These are phyloP conservation scores for Diplosoma virens DNA, from an alignment of 23 tunicate species.

Conservation along the genomic window DNA sequence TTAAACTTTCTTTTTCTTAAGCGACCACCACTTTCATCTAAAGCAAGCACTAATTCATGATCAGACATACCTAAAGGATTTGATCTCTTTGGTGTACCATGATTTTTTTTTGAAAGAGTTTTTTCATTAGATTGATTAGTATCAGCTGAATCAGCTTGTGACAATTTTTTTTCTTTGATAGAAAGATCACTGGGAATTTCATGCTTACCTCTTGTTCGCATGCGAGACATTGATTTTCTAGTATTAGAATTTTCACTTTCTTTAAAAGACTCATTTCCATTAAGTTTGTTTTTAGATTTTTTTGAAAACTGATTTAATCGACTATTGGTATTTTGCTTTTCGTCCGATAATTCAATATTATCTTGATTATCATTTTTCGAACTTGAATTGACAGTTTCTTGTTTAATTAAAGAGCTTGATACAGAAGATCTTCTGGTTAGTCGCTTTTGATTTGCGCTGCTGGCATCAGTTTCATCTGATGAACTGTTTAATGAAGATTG, in stretches of 20 bases:
- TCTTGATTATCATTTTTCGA: neutral
- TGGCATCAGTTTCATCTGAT: constrained; percentile 12
- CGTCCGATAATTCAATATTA: neutral
- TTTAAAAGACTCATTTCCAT: too few species aligned
- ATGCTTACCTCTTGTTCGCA: constrained; percentile 10
- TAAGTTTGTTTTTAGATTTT: neutral
- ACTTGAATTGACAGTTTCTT: neutral
- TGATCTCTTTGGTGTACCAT: constrained; percentile 34
- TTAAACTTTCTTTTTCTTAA: constrained; percentile 55
- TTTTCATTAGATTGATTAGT: neutral
- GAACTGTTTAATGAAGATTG: neutral
- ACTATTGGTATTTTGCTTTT: neutral
- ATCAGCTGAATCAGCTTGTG: neutral
- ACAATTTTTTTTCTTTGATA: neutral
- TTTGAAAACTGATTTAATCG: neutral
- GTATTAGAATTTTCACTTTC: neutral
- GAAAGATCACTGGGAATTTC: constrained; percentile 2
- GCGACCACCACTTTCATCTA: constrained; percentile 73
- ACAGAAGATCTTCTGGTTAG: constrained; percentile 3
- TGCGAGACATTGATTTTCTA: neutral
- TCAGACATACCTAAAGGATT: constrained; percentile 69
- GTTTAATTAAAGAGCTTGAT: neutral
- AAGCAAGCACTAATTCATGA: constrained; percentile 52
- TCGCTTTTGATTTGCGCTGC: neutral
- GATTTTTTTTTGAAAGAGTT: neutral